These are phyloP conservation scores for Diglossa brunneiventris DNA, from an alignment of 2,113 vertebrate genomes.

Conservation along the genomic window DNA sequence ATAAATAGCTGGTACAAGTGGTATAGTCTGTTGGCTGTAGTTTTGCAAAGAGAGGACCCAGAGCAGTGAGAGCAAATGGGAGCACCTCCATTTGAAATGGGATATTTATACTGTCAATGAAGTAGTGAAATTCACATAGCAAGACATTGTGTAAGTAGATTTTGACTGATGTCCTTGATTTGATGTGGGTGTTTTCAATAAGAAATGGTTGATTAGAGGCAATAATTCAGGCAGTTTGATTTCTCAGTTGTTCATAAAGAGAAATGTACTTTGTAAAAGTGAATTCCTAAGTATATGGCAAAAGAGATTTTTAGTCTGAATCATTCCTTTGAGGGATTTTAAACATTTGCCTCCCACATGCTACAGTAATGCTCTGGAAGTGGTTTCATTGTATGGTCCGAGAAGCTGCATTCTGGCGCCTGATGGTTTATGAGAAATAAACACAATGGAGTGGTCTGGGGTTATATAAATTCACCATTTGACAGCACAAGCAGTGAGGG, in stretches of 20 bases:
- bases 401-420: conserved; percentile 37
- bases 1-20: not conserved
- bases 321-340: conserved; percentile 56
- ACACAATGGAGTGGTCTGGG: not conserved
- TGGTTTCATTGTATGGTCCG: not conserved
- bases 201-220: not conserved
- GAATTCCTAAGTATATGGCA: conserved; percentile 41
- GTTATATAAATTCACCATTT: not conserved
- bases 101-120: not conserved
- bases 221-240: conserved; percentile 25
- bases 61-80: not conserved
- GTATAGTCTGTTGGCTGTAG: not conserved
- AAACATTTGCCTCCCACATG: conserved; percentile 57
- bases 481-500: not conserved
- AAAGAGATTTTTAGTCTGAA: conserved; percentile 36
- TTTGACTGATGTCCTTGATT: not conserved
- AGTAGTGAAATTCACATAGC: not conserved
- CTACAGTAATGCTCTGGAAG: conserved; percentile 3
- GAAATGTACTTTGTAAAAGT: conserved; percentile 19
- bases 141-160: not conserved
- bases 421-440: conserved; percentile 48
- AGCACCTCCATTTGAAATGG: not conserved
- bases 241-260: conserved; percentile 8
- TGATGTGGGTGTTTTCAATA: not conserved
- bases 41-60: not conserved